Evolutionary conservation across 2,888 invertebrate species (phyloP).

Genomic region (Oxystoma pomonae): DNA sequence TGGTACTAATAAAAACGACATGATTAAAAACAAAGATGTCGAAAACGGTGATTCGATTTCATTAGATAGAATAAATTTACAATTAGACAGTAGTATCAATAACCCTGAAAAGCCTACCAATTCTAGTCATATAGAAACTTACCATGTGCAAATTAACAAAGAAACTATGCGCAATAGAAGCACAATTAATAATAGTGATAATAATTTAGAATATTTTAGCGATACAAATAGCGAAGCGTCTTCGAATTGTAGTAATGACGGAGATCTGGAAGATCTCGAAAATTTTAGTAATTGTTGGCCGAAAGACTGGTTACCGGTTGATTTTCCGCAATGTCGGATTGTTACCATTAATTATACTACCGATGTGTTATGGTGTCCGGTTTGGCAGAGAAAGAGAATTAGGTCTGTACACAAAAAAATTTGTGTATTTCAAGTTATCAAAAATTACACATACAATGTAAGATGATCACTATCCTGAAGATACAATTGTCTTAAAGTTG

Average conservation of each 20-base stretch:
- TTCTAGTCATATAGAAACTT: neutral
- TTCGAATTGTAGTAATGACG: neutral
- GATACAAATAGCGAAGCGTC: neutral
- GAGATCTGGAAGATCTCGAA: conserved; percentile 8
- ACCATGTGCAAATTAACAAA: neutral
- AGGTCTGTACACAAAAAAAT: too few species aligned
- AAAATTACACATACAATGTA: too few species aligned
- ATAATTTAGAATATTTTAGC: neutral
- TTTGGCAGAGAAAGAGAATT: conserved; percentile 65
- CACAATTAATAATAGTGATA: neutral
- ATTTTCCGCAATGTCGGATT: conserved; percentile 72
- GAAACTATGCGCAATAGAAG: neutral
- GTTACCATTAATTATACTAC: conserved; percentile 81
- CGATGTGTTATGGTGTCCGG: conserved; percentile 70
- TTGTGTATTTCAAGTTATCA: too few species aligned
- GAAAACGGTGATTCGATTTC: neutral
- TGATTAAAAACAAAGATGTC: neutral
- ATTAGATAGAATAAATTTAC: neutral
- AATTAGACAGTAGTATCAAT: neutral
- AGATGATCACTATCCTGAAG: too few species aligned
- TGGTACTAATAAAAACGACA: neutral
- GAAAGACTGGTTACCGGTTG: conserved; percentile 76
- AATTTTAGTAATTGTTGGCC: conserved; percentile 74
- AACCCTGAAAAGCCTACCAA: neutral
- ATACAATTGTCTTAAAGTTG: too few species aligned